Percentiles rank a stretch among this genome's conserved stretches.
These are phyloP conservation scores for Peucedramus taeniatus DNA, from an alignment of 2,113 vertebrate genomes.

Conservation along the genomic window DNA sequence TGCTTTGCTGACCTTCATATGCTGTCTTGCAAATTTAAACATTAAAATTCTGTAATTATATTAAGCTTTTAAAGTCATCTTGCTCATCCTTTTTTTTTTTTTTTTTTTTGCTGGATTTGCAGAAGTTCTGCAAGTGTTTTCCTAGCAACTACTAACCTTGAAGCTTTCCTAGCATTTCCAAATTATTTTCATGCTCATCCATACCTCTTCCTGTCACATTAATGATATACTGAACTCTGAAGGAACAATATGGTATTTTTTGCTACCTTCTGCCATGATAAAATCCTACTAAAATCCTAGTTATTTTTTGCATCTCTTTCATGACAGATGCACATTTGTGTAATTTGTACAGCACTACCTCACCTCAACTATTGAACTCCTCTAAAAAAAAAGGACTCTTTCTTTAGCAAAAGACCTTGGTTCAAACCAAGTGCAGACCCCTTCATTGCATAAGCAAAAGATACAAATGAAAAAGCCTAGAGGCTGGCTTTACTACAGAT, in stretches of 20 bases:
- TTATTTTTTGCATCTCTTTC: neutral
- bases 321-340: neutral
- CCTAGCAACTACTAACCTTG: neutral
- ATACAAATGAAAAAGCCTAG: neutral
- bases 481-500: neutral
- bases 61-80: neutral
- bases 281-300: neutral
- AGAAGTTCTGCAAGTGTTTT: neutral
- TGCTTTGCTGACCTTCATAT: neutral
- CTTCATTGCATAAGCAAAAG: neutral
- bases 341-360: neutral
- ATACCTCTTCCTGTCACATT: neutral
- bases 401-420: neutral
- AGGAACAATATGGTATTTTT: neutral
- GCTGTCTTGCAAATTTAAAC: neutral
- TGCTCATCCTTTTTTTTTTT: neutral
- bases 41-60: neutral
- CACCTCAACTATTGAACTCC: neutral
- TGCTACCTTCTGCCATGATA: neutral
- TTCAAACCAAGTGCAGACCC: neutral
- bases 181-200: neutral
- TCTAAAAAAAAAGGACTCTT: neutral
- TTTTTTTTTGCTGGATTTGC: neutral
- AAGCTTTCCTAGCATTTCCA: neutral
- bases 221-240: neutral